Evolutionary conservation across 2,888 invertebrate genomes (phyloP).

Genomic region (Scaptomyza tumidula): DNA sequence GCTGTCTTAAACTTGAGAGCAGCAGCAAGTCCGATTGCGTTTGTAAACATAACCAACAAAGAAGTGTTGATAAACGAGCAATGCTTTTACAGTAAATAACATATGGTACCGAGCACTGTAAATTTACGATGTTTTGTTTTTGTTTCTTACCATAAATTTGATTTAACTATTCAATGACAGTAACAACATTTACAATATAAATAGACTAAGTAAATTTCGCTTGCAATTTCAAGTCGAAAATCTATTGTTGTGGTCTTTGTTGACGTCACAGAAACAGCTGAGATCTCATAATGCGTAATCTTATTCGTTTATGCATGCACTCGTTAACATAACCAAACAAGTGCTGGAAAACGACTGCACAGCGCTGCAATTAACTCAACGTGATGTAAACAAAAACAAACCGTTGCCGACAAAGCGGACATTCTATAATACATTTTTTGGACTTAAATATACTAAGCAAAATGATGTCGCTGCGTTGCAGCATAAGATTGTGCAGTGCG

Average conservation of each 20-base stretch:
- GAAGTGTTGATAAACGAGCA: slow-evolving; percentile 45
- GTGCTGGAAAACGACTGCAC: not conserved
- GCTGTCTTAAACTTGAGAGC: not conserved
- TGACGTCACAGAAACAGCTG: not conserved
- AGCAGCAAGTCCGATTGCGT: slow-evolving; percentile 18
- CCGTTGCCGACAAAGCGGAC: slow-evolving; percentile 9
- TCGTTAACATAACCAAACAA: slow-evolving; percentile 56
- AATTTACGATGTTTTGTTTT: not conserved
- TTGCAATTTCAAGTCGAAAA: not conserved
- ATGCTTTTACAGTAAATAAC: not conserved
- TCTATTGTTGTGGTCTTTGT: not conserved
- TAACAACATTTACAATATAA: no score
- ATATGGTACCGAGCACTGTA: not conserved
- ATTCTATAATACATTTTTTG: not conserved
- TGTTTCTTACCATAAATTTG: no score
- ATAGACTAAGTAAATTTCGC: not conserved
- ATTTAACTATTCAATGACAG: no score
- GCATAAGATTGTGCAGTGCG: slow-evolving; percentile 27
- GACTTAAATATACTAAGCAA: slow-evolving; percentile 1
- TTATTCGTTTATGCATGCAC: not conserved
- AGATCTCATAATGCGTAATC: not conserved
- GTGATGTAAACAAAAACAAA: slow-evolving; percentile 46
- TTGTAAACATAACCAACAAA: slow-evolving; percentile 71
- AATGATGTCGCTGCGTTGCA: slow-evolving; percentile 55
- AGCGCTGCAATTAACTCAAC: not conserved